Percentiles rank a stretch among this genome's conserved stretches.
Evolutionary conservation across 2,888 invertebrate species (phyloP).

Genomic region (Gryllus longicercus): DNA sequence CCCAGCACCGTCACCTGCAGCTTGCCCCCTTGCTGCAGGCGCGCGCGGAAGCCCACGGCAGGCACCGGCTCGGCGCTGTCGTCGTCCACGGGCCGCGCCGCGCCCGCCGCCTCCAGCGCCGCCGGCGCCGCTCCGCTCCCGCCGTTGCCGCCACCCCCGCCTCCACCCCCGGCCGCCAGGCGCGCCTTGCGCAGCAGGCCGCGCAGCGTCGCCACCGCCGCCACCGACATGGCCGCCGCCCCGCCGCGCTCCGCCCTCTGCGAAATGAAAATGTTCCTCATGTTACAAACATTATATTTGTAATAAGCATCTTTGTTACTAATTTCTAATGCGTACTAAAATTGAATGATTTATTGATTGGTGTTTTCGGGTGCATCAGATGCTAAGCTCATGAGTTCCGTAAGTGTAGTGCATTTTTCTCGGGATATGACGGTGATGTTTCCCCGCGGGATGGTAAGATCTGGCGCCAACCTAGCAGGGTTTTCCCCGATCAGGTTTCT

Average conservation of each 20-base stretch:
- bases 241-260: constrained; percentile 18
- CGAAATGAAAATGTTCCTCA: not conserved
- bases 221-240: not conserved
- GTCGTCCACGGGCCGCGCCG: constrained; percentile 18
- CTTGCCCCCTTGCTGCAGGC: constrained; percentile 58
- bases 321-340: no score
- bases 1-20: constrained; percentile 70
- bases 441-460: no score
- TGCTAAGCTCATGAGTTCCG: no score
- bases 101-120: not conserved
- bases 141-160: not conserved
- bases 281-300: not conserved
- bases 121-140: not conserved
- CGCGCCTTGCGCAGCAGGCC: not conserved
- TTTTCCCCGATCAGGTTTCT: no score
- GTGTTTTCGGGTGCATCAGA: no score
- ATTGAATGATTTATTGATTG: no score
- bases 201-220: not conserved
- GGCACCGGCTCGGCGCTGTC: constrained; percentile 29
- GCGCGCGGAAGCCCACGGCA: constrained; percentile 66
- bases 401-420: no score
- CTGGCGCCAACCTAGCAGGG: no score
- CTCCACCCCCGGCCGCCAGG: not conserved
- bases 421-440: no score
- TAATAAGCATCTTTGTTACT: no score